phyloP scores from a whole-genome alignment of 2,797 vertebrate species.

The Potorous gilbertii region DNA sequence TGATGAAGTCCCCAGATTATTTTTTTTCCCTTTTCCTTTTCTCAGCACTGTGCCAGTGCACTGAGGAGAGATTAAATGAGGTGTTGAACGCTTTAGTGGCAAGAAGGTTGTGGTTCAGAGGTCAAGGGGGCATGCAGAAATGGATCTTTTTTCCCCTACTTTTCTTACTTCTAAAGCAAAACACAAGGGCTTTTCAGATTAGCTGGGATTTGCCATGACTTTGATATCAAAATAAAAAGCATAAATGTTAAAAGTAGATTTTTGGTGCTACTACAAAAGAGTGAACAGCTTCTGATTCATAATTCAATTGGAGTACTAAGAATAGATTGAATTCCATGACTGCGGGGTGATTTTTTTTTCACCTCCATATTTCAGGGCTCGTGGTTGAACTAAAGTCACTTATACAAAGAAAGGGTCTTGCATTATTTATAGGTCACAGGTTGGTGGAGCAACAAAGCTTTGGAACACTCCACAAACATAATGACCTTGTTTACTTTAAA shows the following conservation, averaged over 20 bases:
- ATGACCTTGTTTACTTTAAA: constrained; percentile 83
- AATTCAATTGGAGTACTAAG: constrained; percentile 88
- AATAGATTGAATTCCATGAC: constrained; percentile 89
- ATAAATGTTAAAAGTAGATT: constrained; percentile 60
- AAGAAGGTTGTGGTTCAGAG: constrained; percentile 87
- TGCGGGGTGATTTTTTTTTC: constrained; percentile 81
- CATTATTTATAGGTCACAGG: constrained; percentile 87
- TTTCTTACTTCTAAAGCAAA: constrained; percentile 72
- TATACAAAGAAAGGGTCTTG: constrained; percentile 78
- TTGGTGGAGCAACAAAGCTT: constrained; percentile 82
- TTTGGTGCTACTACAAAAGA: constrained; percentile 78
- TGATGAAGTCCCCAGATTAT: constrained; percentile 95
- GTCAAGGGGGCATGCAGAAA: constrained; percentile 80
- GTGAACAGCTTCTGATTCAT: constrained; percentile 83
- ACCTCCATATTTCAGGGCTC: constrained; percentile 82
- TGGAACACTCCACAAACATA: constrained; percentile 78
- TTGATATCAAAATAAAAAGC: constrained; percentile 71
- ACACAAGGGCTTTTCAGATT: constrained; percentile 68
- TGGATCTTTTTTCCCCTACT: constrained; percentile 55
- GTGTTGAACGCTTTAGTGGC: constrained; percentile 85
- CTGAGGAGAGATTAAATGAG: constrained; percentile 84
- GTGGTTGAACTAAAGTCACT: constrained; percentile 85
- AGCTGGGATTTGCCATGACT: constrained; percentile 58
- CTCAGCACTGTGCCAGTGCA: constrained; percentile 72
- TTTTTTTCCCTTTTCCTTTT: constrained; percentile 82